These are phyloP conservation scores for Platorchestia sp. DNA, from an alignment of 1,140 invertebrate genomes.

Conservation along the genomic window DNA sequence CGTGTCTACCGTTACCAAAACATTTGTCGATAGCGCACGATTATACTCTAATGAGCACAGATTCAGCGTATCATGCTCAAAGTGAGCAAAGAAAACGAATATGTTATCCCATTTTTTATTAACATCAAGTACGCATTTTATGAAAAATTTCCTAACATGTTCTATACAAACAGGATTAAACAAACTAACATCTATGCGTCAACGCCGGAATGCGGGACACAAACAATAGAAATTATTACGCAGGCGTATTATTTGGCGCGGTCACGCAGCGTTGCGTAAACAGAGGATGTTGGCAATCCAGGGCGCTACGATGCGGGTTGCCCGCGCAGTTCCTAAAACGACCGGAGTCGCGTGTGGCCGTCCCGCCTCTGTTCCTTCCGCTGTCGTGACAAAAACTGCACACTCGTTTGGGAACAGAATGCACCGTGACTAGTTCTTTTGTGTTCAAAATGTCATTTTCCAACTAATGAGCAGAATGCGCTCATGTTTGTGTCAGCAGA, in stretches of 20 bases:
- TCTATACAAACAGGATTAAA: background rate
- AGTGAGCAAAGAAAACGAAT: no score
- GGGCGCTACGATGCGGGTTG: background rate
- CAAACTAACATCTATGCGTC: background rate
- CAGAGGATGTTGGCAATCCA: background rate
- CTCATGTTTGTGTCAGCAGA: background rate
- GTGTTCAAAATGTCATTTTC: background rate
- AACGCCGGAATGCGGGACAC: background rate
- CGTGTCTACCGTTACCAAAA: no score
- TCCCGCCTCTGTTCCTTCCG: background rate
- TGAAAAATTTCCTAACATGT: no score
- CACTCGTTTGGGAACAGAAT: background rate
- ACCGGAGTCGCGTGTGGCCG: no score
- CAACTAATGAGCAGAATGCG: background rate
- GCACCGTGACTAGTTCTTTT: background rate
- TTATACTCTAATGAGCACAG: no score
- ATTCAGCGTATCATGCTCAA: no score
- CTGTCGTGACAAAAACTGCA: background rate
- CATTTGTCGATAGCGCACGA: no score
- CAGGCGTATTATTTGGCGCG: background rate
- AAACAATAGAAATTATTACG: background rate
- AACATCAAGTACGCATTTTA: no score
- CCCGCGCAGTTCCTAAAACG: background rate
- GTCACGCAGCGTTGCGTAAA: background rate
- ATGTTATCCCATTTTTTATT: no score